Percentiles rank a stretch among this genome's conserved stretches.
phyloP scores from a whole-genome alignment of 1,140 invertebrate genomes.

The Hetaerina americana region DNA sequence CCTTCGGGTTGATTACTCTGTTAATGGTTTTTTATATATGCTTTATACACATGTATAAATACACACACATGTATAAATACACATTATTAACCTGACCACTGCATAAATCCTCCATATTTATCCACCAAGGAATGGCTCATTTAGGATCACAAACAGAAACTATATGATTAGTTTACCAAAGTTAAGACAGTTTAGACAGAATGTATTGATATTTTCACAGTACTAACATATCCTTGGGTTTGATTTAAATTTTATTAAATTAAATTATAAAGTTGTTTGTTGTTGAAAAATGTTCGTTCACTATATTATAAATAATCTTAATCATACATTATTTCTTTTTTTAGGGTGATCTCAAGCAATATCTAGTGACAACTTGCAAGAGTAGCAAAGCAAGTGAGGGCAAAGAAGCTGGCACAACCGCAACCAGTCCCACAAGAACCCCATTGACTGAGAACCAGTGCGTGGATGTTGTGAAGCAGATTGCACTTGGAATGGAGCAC shows the following conservation, averaged over 20 bases:
- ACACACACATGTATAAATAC: no score
- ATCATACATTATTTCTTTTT: conserved; percentile 19
- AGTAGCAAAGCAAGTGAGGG: conserved; percentile 30
- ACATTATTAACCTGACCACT: no score
- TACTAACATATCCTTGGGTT: no score
- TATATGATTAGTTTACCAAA: no score
- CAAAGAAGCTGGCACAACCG: conserved; percentile 24
- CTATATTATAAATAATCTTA: conserved; percentile 12
- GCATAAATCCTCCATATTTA: no score
- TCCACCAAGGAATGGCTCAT: no score
- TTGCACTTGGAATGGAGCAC: conserved; percentile 73
- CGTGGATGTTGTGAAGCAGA: conserved; percentile 56
- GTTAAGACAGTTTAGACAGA: no score
- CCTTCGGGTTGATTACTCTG: no score
- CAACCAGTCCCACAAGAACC: conserved; percentile 27
- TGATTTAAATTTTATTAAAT: background rate
- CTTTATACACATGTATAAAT: no score
- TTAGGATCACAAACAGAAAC: no score
- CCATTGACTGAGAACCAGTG: conserved; percentile 56
- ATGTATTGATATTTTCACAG: no score
- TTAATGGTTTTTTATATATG: no score
- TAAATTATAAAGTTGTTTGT: background rate
- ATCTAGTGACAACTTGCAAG: conserved; percentile 69
- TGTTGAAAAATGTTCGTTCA: conserved; percentile 8
- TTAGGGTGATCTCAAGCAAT: conserved; percentile 86